Conservation (phyloP, 2,888 invertebrate species). For the Nomada ruficornis region DNA sequence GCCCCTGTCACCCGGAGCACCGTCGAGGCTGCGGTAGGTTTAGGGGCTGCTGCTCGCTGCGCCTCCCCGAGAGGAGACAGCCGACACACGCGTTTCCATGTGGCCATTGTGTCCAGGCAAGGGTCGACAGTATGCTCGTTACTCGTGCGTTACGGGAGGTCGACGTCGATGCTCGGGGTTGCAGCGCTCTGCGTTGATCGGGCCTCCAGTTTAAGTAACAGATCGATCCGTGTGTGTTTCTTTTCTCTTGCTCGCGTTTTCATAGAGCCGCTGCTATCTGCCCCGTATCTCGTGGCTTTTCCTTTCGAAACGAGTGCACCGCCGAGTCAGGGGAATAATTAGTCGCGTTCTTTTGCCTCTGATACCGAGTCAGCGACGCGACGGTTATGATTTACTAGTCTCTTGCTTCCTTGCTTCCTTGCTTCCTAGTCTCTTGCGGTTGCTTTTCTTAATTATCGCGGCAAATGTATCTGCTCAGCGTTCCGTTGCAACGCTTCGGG, state of each 20-base stretch:
- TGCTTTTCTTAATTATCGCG: conserved; percentile 37
- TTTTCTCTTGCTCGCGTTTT: not conserved
- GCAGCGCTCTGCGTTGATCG: conserved; percentile 40
- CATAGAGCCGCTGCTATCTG: not conserved
- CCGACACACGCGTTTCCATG: conserved; percentile 52
- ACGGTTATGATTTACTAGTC: conserved; percentile 14
- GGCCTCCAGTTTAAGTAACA: conserved; percentile 57
- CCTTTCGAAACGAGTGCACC: not conserved
- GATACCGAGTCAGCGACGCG: no score
- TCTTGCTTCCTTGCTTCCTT: not conserved
- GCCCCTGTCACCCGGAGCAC: conserved; percentile 75
- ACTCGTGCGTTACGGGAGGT: conserved; percentile 68
- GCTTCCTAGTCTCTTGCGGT: no score
- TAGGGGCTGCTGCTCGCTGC: conserved; percentile 49
- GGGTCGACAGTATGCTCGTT: conserved; percentile 70
- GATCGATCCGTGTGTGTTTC: not conserved
- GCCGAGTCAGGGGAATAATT: not conserved
- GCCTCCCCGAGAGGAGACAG: conserved; percentile 34
- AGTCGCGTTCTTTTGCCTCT: not conserved
- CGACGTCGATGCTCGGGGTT: conserved; percentile 33
- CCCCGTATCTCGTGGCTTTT: not conserved
- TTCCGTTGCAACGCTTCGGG: conserved; percentile 32
- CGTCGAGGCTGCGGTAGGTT: conserved; percentile 78
- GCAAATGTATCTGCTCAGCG: conserved; percentile 35
- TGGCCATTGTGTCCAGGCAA: conserved; percentile 65